A percentile compares a stretch with the other conserved stretches of the same genome.
Conservation (phyloP, 2,113 vertebrate genomes). For the Puffinus mauretanicus region DNA sequence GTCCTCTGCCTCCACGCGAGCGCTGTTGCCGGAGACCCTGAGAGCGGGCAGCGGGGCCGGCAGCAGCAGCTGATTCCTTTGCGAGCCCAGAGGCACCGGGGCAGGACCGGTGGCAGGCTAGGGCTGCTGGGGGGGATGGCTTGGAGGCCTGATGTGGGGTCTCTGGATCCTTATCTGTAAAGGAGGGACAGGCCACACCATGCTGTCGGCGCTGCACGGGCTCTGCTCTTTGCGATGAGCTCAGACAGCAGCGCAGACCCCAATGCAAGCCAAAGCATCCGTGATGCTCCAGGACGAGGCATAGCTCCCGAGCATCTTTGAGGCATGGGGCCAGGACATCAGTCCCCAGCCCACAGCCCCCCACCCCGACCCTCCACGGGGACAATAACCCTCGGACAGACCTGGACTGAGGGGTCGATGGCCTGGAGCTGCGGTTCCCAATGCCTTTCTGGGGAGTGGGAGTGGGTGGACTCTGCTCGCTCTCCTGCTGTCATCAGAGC, state of each 20-base stretch:
- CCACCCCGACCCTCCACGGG: accelerated
- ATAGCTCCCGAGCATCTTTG: not conserved
- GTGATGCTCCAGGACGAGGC: accelerated
- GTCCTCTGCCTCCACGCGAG: not conserved
- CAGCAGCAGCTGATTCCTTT: accelerated
- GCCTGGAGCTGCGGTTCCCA: constrained; percentile 6
- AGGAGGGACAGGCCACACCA: accelerated
- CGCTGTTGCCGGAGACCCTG: accelerated
- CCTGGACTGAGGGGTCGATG: constrained; percentile 28
- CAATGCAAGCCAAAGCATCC: not conserved
- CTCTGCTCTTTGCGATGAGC: accelerated
- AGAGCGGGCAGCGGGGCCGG: accelerated
- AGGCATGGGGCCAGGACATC: not conserved
- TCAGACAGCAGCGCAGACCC: accelerated
- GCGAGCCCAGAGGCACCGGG: accelerated
- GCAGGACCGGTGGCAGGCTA: not conserved
- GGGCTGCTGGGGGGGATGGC: not conserved
- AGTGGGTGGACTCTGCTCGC: not conserved
- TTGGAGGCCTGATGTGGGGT: not conserved
- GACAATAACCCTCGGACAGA: not conserved
- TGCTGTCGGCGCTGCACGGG: not conserved
- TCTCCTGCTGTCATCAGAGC: not conserved
- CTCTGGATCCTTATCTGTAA: constrained; percentile 44
- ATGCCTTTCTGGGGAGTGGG: not conserved
- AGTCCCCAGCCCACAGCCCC: not conserved